Base-by-base conservation (phyloP, 2,888 invertebrate species). In the Abscondita cerata region DNA sequence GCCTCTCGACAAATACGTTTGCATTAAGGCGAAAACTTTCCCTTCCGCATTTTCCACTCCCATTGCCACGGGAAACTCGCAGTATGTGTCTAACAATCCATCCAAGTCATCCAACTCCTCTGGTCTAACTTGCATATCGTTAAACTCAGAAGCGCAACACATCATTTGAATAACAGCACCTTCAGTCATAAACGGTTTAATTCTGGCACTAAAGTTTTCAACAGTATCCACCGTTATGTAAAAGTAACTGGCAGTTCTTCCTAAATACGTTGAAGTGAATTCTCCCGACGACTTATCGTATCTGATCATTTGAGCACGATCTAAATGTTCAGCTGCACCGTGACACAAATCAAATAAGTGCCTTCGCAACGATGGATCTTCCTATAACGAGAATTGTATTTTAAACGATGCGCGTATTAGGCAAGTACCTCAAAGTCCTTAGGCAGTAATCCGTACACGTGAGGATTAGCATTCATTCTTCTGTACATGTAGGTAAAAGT, bases 211-310 rank as follows among this genome's bases (percentile, higher is more conserved):
- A 80, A 98, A 95, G 15, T 91, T 88, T 78, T 96, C 93, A 71
- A 99, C 92, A 0, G 98, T 98, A 71, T 95, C 95, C 76, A 93
- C 93, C 66, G 96, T 98, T 63, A 99, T 94, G 81, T 99, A 99
- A 82, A 92, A 99, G 79, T 98, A 95, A 76, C 97, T 97, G 0
- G 99, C 97, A 11, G 96, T 98, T 56, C 99, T 86, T 0, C 99
- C 99, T 67, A 97, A 83, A 81, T 98, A 96, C 1, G 91, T 92
- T 1, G 89, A 82, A 70, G 87, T 87, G 9, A 96, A 85, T 75
- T 93, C 93, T 50, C 94, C 93, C 0, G 93, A 93, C 55, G 88
- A 83, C 60, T 89, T 86, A 78, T 95, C 94, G 77, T 91, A 99
- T 0, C 98, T 86, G 62, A 98, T 89, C 98, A 99, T 98, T 67